Evolutionary conservation across 2,797 vertebrate species (phyloP).

Genomic region (Yasuhikotakia modesta): DNA sequence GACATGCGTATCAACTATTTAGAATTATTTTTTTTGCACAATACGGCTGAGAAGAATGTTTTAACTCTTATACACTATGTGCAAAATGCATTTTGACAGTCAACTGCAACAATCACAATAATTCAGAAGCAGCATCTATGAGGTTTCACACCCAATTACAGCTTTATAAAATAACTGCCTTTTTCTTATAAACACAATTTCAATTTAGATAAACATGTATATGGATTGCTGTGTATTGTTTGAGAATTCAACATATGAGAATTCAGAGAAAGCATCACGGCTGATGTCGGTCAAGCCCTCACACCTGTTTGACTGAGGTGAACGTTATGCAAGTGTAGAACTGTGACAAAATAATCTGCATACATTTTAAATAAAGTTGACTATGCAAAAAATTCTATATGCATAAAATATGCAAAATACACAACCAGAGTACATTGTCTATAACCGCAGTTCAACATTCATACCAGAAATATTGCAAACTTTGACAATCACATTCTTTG

Average conservation of each 20-base stretch:
- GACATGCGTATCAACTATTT: background rate
- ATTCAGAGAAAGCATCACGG: background rate
- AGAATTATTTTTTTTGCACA: too few relatives aligned
- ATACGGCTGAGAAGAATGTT: too few relatives aligned
- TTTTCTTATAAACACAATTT: too few relatives aligned
- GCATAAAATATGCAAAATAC: too few relatives aligned
- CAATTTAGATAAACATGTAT: background rate
- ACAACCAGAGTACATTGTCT: too few relatives aligned
- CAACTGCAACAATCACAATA: too few relatives aligned
- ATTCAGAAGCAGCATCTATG: background rate
- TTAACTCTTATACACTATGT: too few relatives aligned
- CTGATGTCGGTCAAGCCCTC: background rate
- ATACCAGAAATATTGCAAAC: too few relatives aligned
- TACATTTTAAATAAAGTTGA: too few relatives aligned
- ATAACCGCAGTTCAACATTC: too few relatives aligned
- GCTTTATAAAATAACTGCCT: background rate
- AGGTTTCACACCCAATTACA: background rate
- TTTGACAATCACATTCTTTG: background rate
- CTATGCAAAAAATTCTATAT: too few relatives aligned
- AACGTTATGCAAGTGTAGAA: background rate
- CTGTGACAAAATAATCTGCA: background rate
- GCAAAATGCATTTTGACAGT: too few relatives aligned
- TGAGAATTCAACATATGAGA: background rate
- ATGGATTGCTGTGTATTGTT: background rate
- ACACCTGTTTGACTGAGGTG: constrained; percentile 17